phyloP scores from a whole-genome alignment of 2,888 invertebrate genomes.

The Leptogaster cylindrica region DNA sequence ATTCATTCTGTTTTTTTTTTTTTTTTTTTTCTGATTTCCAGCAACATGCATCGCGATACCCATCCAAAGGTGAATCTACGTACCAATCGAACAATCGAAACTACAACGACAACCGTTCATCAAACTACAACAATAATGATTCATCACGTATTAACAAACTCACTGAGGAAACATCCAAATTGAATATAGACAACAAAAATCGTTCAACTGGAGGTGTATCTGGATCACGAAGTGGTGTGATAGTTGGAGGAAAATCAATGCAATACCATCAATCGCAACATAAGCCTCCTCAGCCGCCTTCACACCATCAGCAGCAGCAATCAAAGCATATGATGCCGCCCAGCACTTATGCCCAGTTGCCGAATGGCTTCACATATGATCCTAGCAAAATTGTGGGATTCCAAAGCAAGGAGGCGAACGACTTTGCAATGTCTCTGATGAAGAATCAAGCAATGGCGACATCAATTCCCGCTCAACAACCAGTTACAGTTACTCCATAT shows the following conservation, averaged over 20 bases:
- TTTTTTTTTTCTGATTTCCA: not conserved
- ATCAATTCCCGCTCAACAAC: constrained; percentile 44
- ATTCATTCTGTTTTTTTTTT: not conserved
- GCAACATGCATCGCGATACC: constrained; percentile 10
- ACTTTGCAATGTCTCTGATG: constrained; percentile 60
- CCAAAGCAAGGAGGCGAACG: constrained; percentile 61
- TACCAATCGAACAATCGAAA: constrained; percentile 44
- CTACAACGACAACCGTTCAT: constrained; percentile 49
- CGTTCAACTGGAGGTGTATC: constrained; percentile 45
- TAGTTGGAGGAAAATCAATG: constrained; percentile 5
- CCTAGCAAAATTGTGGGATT: constrained; percentile 62
- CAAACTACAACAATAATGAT: constrained; percentile 27
- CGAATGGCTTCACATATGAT: constrained; percentile 60
- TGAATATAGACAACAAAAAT: constrained; percentile 52
- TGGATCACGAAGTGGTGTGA: constrained; percentile 46
- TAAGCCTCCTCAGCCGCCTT: constrained; percentile 52
- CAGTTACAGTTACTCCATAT: constrained; percentile 18
- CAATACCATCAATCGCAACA: constrained; percentile 54
- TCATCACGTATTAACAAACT: constrained; percentile 51
- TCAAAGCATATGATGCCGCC: constrained; percentile 41
- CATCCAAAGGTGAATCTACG: constrained; percentile 44
- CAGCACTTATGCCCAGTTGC: constrained; percentile 49
- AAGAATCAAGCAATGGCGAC: constrained; percentile 55
- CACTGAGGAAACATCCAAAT: constrained; percentile 53
- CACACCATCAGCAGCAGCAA: constrained; percentile 48